phyloP scores from a whole-genome alignment of 1,140 invertebrate genomes.

The Anastrepha ludens region DNA sequence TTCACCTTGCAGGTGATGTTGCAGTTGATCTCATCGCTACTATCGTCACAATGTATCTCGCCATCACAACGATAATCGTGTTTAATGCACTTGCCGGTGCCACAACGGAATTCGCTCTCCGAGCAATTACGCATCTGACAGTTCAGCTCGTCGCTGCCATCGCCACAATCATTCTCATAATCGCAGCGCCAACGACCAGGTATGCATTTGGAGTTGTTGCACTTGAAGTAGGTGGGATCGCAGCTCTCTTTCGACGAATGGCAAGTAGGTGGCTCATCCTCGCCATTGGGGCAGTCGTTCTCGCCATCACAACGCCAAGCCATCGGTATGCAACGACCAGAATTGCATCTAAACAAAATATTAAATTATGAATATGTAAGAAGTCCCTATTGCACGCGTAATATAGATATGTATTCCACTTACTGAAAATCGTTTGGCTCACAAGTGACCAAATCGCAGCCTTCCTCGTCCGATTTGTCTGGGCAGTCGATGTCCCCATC shows the following conservation, averaged over 20 bases:
- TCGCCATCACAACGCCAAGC: constrained; percentile 89
- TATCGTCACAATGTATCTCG: constrained; percentile 82
- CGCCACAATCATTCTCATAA: constrained; percentile 86
- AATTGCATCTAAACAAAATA: constrained; percentile 75
- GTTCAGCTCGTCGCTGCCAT: constrained; percentile 83
- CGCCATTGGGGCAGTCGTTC: constrained; percentile 81
- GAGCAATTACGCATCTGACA: constrained; percentile 83
- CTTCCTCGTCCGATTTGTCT: constrained; percentile 81
- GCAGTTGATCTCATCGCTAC: constrained; percentile 82
- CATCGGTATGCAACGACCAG: constrained; percentile 85
- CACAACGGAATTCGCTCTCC: constrained; percentile 83
- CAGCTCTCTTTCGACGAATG: constrained; percentile 78
- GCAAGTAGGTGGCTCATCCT: constrained; percentile 82
- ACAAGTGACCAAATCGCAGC: constrained; percentile 78
- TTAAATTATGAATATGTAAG: constrained; percentile 9
- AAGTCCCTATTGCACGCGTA: constrained; percentile 25
- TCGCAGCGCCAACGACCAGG: constrained; percentile 88
- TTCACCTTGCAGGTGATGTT: constrained; percentile 67
- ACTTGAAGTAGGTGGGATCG: constrained; percentile 85
- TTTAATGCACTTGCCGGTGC: constrained; percentile 82
- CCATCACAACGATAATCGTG: constrained; percentile 81
- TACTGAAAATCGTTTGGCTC: constrained; percentile 74
- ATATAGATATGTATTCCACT: constrained; percentile 63
- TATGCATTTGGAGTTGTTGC: constrained; percentile 77
- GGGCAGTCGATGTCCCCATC: constrained; percentile 85